Evolutionary conservation across 1,140 invertebrate species (phyloP).

Genomic region (Papilio glaucus): DNA sequence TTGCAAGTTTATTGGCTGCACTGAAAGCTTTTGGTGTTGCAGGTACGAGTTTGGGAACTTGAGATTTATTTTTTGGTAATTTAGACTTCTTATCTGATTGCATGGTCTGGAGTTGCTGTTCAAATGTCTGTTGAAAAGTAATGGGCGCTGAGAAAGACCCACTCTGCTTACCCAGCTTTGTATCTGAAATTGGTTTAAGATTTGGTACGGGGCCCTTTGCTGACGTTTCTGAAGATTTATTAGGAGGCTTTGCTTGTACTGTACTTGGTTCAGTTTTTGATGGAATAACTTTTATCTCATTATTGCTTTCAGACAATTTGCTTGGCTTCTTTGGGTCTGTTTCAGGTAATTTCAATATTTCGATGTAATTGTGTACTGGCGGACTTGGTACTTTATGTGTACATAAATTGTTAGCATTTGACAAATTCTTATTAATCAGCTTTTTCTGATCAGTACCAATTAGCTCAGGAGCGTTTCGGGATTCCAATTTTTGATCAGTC

Average conservation of each 20-base stretch:
- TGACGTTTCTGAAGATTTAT: constrained; percentile 66
- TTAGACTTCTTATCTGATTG: constrained; percentile 78
- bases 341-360: constrained; percentile 85
- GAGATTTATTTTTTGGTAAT: constrained; percentile 74
- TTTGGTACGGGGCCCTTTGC: constrained; percentile 82
- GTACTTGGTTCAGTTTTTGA: constrained; percentile 53
- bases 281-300: constrained; percentile 55
- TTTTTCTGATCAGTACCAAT: constrained; percentile 65
- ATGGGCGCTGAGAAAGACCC: constrained; percentile 70
- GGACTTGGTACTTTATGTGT: constrained; percentile 78
- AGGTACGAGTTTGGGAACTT: constrained; percentile 77
- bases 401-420: constrained; percentile 53
- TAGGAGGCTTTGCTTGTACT: constrained; percentile 50
- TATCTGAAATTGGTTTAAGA: constrained; percentile 81
- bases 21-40: constrained; percentile 72
- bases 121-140: constrained; percentile 83
- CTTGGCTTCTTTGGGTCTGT: constrained; percentile 65
- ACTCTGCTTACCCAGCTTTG: constrained; percentile 74
- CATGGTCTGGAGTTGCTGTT: constrained; percentile 75
- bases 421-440: constrained; percentile 70
- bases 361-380: constrained; percentile 85
- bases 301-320: constrained; percentile 51
- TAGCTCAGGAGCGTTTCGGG: constrained; percentile 58
- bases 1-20: constrained; percentile 64
- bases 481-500: constrained; percentile 81